Evolutionary conservation across 2,113 vertebrate species (phyloP).

Genomic region (Macroglossus sobrinus): DNA sequence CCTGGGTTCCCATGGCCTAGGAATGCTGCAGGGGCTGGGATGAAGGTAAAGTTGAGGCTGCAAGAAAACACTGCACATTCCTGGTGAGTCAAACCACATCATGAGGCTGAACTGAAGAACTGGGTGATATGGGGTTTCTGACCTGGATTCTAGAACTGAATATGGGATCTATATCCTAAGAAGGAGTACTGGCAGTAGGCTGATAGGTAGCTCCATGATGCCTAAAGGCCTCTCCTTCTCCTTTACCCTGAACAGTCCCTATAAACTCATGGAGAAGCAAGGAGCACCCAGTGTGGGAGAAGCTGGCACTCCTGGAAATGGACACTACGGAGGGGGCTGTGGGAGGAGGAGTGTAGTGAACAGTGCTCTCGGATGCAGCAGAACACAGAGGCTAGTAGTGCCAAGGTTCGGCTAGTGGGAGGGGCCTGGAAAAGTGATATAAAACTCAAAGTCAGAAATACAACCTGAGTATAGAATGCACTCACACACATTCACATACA

Average conservation of each 20-base stretch:
- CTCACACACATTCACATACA: too few relatives aligned
- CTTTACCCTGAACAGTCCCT: background rate
- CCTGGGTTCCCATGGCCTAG: background rate
- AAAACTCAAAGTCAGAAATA: background rate
- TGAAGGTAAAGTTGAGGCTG: background rate
- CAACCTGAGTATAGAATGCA: background rate
- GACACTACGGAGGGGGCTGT: background rate
- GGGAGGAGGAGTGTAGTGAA: too few relatives aligned
- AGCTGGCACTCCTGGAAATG: background rate
- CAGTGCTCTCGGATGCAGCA: background rate
- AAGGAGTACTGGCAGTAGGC: background rate
- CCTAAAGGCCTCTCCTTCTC: background rate
- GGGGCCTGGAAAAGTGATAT: background rate
- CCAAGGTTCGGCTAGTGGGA: background rate
- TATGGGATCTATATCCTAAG: background rate
- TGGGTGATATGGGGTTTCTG: background rate
- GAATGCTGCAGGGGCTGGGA: background rate
- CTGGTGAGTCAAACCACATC: background rate
- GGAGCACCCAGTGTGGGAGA: background rate
- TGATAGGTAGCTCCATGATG: background rate
- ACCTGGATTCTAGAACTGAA: rapidly evolving
- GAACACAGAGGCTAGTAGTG: too few relatives aligned
- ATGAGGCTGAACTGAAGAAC: background rate
- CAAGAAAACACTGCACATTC: background rate
- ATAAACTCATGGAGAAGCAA: background rate